Evolutionary conservation across 2,888 invertebrate genomes (phyloP).

Genomic region (Apocheima hispidaria): DNA sequence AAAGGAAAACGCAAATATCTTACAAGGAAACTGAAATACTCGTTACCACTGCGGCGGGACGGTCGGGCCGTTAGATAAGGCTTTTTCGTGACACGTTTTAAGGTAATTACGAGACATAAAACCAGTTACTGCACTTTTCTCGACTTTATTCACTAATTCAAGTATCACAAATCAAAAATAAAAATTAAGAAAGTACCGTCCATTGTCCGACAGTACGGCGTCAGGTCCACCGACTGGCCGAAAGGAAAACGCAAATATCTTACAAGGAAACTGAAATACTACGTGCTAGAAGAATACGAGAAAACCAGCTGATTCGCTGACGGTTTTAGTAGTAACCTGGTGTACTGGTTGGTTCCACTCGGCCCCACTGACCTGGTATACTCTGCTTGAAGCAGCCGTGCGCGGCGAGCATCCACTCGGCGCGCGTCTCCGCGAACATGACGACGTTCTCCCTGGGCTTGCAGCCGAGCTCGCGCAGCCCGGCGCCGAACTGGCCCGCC

Average conservation of each 20-base stretch:
- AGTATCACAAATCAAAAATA: neutral
- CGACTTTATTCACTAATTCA: neutral
- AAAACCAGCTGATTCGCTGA: too few species aligned
- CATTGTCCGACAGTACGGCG: neutral
- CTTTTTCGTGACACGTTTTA: too few species aligned
- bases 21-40: too few species aligned
- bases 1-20: too few species aligned
- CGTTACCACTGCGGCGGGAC: too few species aligned
- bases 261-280: too few species aligned
- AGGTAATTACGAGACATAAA: neutral
- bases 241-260: too few species aligned
- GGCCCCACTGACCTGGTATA: constrained; percentile 6
- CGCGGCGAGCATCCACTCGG: constrained; percentile 99
- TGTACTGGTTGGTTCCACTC: too few species aligned
- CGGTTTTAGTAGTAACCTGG: too few species aligned
- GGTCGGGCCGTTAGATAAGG: too few species aligned
- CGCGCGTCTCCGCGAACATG: constrained; percentile 98
- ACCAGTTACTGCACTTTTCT: neutral
- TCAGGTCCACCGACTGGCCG: constrained; percentile 34
- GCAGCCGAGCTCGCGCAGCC: constrained; percentile 93
- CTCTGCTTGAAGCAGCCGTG: constrained; percentile 97
- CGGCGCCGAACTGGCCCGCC: constrained; percentile 93
- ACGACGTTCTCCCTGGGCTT: constrained; percentile 91
- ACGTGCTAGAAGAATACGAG: too few species aligned
- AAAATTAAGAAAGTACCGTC: neutral